Conservation (phyloP, 2,888 invertebrate species). For the Gerosis bhagava region DNA sequence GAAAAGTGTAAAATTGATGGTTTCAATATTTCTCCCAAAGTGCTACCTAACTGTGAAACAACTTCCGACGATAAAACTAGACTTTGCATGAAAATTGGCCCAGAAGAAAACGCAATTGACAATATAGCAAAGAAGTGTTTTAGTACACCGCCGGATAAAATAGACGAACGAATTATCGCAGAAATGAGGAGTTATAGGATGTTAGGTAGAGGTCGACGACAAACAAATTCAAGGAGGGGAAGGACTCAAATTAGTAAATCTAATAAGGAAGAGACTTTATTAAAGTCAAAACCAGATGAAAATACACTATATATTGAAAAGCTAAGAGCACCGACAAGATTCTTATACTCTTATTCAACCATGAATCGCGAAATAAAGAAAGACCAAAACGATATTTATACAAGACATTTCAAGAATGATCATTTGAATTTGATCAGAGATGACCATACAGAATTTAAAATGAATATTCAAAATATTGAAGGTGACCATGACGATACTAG, state of each 20-base stretch:
- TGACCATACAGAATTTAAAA: no score
- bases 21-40: constrained; percentile 42
- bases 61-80: constrained; percentile 13
- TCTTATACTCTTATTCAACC: background rate
- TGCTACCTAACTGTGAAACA: constrained; percentile 39
- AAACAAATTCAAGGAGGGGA: background rate
- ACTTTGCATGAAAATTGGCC: background rate
- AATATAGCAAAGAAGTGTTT: constrained; percentile 36
- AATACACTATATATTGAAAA: constrained; percentile 8
- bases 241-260: background rate
- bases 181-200: constrained; percentile 29
- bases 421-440: no score
- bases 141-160: constrained; percentile 23
- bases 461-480: constrained; percentile 7
- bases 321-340: background rate
- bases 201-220: constrained; percentile 11
- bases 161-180: constrained; percentile 33
- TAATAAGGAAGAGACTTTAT: constrained; percentile 1
- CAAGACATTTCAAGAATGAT: no score
- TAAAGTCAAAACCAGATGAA: constrained; percentile 4
- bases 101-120: constrained; percentile 25
- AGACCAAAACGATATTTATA: no score
- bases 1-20: constrained; percentile 41
- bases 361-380: no score
- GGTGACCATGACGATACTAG: no score